These are phyloP conservation scores for Drosophila sturtevanti DNA, from an alignment of 1,140 invertebrate genomes.

Conservation along the genomic window DNA sequence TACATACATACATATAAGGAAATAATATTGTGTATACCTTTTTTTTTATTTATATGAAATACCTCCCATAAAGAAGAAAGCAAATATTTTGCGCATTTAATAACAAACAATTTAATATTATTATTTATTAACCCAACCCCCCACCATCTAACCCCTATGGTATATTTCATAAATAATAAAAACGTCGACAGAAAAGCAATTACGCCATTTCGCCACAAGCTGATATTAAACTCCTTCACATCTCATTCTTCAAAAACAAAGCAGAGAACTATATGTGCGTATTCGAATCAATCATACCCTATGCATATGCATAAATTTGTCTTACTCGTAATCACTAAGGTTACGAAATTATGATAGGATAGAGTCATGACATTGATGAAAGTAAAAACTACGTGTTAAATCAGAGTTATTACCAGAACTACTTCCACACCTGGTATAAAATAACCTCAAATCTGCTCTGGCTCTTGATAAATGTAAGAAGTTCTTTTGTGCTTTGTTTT, in stretches of 20 bases:
- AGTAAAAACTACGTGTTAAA: too few species aligned
- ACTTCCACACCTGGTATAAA: too few species aligned
- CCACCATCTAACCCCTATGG: not conserved
- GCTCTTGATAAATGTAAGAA: not conserved
- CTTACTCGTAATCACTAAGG: too few species aligned
- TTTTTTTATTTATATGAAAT: not conserved
- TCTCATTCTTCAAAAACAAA: slow-evolving; percentile 2
- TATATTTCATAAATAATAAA: slow-evolving; percentile 74
- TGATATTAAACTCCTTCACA: slow-evolving; percentile 4
- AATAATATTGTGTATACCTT: not conserved
- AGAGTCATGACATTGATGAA: too few species aligned
- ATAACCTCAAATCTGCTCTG: too few species aligned
- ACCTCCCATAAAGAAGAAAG: not conserved
- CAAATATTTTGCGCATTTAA: not conserved
- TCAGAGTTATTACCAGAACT: too few species aligned
- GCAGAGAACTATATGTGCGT: not conserved
- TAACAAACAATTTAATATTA: not conserved
- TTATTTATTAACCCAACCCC: not conserved
- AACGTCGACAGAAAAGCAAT: slow-evolving; percentile 68
- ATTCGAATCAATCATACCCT: not conserved
- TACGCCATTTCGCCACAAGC: slow-evolving; percentile 26
- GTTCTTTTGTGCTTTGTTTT: not conserved
- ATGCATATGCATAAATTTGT: too few species aligned
- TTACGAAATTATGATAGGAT: too few species aligned
- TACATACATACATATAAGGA: too few species aligned